These are phyloP conservation scores for Rhopalosiphum padi DNA, from an alignment of 1,140 invertebrate species.

Conservation along the genomic window DNA sequence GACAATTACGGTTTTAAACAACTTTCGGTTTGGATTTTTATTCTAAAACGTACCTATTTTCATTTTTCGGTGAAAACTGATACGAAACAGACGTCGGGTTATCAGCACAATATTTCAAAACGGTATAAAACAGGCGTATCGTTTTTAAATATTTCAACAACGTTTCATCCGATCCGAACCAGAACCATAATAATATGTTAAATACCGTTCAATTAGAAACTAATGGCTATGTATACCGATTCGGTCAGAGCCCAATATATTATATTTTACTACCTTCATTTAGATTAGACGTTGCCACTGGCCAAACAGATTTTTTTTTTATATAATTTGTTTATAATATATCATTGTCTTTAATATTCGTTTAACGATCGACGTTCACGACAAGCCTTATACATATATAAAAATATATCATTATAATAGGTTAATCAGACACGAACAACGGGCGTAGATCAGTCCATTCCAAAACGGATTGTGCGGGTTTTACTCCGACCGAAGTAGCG, in stretches of 20 bases:
- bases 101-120: not conserved
- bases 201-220: not conserved
- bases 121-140: not conserved
- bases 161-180: not conserved
- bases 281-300: not conserved
- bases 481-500: not conserved
- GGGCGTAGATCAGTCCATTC: not conserved
- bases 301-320: not conserved
- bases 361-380: constrained; percentile 7
- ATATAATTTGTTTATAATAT: constrained; percentile 15
- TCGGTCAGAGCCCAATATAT: not conserved
- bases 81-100: not conserved
- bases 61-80: not conserved
- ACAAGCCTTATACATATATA: not conserved
- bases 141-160: constrained; percentile 6
- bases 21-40: not conserved
- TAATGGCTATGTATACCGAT: not conserved
- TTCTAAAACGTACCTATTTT: not conserved
- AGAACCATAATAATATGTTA: constrained; percentile 16
- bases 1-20: not conserved
- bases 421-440: not conserved
- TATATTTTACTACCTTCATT: not conserved
- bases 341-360: constrained; percentile 13
- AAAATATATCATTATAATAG: constrained; percentile 13
- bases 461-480: not conserved